phyloP scores from a whole-genome alignment of 2,113 vertebrate genomes.

The Chloroceryle aenea region DNA sequence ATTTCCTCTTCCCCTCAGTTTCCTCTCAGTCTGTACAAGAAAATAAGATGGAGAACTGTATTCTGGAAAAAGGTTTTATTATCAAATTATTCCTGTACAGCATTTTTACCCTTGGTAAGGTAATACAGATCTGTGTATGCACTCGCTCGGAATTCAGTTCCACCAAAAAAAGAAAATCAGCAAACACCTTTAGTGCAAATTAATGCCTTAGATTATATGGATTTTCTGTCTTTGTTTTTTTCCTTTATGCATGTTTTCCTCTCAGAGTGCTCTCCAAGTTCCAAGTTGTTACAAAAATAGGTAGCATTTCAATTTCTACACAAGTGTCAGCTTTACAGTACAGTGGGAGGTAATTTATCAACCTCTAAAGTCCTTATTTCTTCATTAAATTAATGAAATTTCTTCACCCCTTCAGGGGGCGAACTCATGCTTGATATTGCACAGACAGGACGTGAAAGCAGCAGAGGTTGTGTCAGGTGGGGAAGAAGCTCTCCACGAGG shows the following conservation, averaged over 20 bases:
- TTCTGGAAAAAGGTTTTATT: conserved; percentile 75
- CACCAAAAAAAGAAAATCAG: not conserved
- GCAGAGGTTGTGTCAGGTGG: not conserved
- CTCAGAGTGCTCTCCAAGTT: not conserved
- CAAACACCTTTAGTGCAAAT: conserved; percentile 34
- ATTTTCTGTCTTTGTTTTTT: not conserved
- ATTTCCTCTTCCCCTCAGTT: not conserved
- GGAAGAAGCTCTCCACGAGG: not conserved
- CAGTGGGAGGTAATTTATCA: not conserved
- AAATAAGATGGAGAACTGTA: not conserved
- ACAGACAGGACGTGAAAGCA: conserved; percentile 50
- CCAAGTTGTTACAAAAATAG: conserved; percentile 19
- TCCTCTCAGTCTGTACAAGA: not conserved
- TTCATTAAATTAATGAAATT: conserved; percentile 42
- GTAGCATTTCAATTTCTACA: conserved; percentile 34
- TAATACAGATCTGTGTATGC: not conserved
- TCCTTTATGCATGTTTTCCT: not conserved
- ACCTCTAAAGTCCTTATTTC: conserved; percentile 26
- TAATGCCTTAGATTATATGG: not conserved
- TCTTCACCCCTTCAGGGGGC: not conserved
- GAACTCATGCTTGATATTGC: conserved; percentile 25
- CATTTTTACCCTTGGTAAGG: not conserved
- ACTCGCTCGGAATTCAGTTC: not conserved
- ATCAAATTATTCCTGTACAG: conserved; percentile 56
- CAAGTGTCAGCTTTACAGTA: conserved; percentile 51